A percentile compares a stretch with the other conserved stretches of the same genome.
Conservation (phyloP, 2,888 invertebrate species). For the Pachymerium ferrugineum region DNA sequence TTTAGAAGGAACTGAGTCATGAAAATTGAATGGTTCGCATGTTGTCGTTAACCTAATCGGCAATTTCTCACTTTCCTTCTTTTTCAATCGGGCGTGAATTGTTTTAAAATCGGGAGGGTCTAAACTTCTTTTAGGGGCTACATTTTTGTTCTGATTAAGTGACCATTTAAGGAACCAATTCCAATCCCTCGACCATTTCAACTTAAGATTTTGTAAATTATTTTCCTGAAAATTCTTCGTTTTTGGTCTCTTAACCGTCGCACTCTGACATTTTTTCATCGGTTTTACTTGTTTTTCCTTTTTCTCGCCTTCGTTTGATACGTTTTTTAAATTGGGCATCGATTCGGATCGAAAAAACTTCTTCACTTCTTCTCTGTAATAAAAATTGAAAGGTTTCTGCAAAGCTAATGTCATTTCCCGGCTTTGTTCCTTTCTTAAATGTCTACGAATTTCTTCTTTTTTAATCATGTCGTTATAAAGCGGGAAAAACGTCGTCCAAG, state of each 20-base stretch:
- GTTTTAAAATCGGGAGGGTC: background rate
- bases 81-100: background rate
- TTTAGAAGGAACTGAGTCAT: background rate
- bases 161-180: background rate
- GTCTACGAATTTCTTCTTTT: background rate
- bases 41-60: background rate
- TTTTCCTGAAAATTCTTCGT: too few relatives aligned
- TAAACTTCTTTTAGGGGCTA: background rate
- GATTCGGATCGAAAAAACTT: background rate
- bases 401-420: background rate
- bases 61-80: background rate
- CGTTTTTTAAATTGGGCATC: background rate
- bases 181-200: background rate
- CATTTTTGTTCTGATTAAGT: background rate
- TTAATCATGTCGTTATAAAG: background rate
- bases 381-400: slow-evolving; percentile 16
- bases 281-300: background rate
- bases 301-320: too few relatives aligned
- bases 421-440: background rate
- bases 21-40: background rate
- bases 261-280: too few relatives aligned
- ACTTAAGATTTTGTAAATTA: background rate
- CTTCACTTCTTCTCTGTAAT: background rate
- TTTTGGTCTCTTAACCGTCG: too few relatives aligned
- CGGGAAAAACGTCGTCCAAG: background rate